Evolutionary conservation across 2,113 vertebrate genomes (phyloP).

Genomic region (Neodontobutis hainanensis): DNA sequence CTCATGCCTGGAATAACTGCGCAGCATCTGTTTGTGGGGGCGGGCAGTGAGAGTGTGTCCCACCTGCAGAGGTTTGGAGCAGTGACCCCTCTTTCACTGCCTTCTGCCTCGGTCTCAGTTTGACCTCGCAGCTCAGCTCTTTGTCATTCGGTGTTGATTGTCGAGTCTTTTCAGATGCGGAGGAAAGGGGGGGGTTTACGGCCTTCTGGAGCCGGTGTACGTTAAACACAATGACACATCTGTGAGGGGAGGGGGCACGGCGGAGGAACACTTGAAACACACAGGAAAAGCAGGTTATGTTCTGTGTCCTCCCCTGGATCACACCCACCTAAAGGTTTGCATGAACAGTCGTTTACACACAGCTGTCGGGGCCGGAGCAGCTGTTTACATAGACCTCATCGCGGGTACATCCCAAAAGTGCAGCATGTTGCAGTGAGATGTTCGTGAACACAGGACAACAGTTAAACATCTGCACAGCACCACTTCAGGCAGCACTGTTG

Average conservation of each 20-base stretch:
- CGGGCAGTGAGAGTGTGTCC: conserved; percentile 42
- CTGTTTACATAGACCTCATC: background rate
- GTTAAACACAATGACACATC: background rate
- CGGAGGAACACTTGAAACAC: background rate
- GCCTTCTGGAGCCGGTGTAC: background rate
- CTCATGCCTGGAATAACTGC: background rate
- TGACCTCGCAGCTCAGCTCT: background rate
- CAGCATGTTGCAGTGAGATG: conserved; percentile 16
- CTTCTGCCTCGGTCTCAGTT: conserved; percentile 5
- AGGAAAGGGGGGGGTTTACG: background rate
- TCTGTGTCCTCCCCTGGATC: too few relatives aligned
- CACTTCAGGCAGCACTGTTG: too few relatives aligned
- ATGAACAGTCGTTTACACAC: too few relatives aligned
- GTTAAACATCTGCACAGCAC: background rate
- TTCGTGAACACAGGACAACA: background rate
- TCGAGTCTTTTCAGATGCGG: background rate
- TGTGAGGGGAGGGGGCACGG: background rate
- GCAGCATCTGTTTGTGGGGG: conserved; percentile 9
- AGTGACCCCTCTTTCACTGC: conserved; percentile 44
- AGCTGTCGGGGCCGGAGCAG: background rate
- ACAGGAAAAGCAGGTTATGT: too few relatives aligned
- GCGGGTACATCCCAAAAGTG: background rate
- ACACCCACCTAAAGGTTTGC: too few relatives aligned
- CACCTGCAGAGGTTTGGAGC: conserved; percentile 30
- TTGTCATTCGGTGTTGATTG: background rate